These are phyloP conservation scores for Eupithecia abbreviata DNA, from an alignment of 2,888 invertebrate genomes.

Conservation along the genomic window DNA sequence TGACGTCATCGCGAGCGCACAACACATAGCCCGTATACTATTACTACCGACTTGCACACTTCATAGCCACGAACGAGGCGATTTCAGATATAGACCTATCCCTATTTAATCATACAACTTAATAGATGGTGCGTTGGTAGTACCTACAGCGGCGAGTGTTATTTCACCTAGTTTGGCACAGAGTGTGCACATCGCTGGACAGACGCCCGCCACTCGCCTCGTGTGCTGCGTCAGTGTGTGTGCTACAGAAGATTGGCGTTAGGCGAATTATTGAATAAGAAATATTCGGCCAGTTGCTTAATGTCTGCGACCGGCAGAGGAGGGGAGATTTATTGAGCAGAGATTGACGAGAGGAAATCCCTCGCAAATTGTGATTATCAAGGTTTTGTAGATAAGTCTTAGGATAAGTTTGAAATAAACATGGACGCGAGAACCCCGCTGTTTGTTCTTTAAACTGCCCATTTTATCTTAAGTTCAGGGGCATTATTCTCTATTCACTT, in stretches of 20 bases:
- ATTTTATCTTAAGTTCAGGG: too few relatives aligned
- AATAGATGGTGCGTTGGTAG: background rate
- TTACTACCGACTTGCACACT: background rate
- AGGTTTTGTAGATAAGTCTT: slow-evolving; percentile 15
- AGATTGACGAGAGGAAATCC: slow-evolving; percentile 17
- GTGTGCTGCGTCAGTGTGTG: background rate
- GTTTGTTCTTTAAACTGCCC: background rate
- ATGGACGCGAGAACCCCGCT: background rate
- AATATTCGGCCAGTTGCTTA: background rate
- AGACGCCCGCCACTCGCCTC: background rate
- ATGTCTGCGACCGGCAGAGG: background rate
- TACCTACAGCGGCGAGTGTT: background rate
- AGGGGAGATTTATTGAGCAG: slow-evolving; percentile 5
- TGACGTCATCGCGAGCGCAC: background rate
- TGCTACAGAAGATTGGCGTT: background rate
- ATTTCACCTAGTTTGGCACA: too few relatives aligned
- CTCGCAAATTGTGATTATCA: slow-evolving; percentile 24
- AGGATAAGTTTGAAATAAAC: slow-evolving; percentile 23
- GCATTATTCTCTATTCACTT: too few relatives aligned
- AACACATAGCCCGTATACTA: background rate
- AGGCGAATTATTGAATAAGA: background rate
- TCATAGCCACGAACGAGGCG: background rate
- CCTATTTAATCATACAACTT: background rate
- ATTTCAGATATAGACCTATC: background rate
- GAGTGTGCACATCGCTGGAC: background rate